These are phyloP conservation scores for Denticeps clupeoides DNA, from an alignment of 2,797 vertebrate genomes.

Conservation along the genomic window DNA sequence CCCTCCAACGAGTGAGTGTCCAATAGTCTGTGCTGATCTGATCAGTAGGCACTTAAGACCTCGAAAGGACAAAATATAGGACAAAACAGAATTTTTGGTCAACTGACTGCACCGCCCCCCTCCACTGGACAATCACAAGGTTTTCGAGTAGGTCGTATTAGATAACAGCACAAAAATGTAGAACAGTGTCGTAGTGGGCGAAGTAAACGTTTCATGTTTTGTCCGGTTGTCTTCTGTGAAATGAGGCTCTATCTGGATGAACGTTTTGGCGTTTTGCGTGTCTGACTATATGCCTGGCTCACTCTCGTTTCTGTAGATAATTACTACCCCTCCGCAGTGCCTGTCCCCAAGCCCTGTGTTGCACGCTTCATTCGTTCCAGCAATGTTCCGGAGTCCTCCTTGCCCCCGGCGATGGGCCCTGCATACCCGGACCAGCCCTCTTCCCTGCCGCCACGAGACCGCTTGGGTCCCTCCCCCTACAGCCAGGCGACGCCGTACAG, in stretches of 20 bases:
- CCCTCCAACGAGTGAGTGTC: constrained; percentile 68
- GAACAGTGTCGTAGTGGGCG: too few relatives aligned
- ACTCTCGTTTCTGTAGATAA: constrained; percentile 49
- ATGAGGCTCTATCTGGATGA: too few relatives aligned
- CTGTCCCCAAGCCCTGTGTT: constrained; percentile 68
- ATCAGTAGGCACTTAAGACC: too few relatives aligned
- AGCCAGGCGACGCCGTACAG: constrained; percentile 66
- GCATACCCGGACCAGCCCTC: constrained; percentile 71
- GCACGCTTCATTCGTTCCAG: constrained; percentile 81
- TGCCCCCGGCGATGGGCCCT: constrained; percentile 72
- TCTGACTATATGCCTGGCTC: constrained; percentile 2
- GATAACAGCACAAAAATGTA: too few relatives aligned
- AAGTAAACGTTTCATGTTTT: too few relatives aligned
- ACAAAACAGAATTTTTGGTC: too few relatives aligned
- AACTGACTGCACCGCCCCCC: too few relatives aligned
- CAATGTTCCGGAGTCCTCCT: constrained; percentile 76
- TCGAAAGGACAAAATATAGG: too few relatives aligned
- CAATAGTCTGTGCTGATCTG: not conserved
- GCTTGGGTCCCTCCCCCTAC: constrained; percentile 60
- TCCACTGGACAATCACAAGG: too few relatives aligned
- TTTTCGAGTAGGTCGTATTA: too few relatives aligned
- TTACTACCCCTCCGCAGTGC: constrained; percentile 72
- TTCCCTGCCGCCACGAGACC: constrained; percentile 66
- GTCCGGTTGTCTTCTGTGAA: not conserved
- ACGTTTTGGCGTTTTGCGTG: not conserved